These are phyloP conservation scores for Lasius platythorax DNA, from an alignment of 2,888 invertebrate genomes.

Conservation along the genomic window DNA sequence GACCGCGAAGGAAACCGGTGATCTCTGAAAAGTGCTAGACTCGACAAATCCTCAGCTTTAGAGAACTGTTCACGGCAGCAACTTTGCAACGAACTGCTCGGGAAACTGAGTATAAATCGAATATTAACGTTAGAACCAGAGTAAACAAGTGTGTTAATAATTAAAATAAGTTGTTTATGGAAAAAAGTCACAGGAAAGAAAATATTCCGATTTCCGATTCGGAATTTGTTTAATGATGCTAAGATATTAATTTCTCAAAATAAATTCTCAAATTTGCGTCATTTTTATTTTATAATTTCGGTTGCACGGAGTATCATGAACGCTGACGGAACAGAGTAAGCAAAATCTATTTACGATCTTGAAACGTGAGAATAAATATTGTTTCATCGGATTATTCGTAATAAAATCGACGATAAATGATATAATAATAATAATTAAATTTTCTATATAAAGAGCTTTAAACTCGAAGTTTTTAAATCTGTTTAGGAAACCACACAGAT, in stretches of 20 bases:
- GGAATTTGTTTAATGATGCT: not conserved
- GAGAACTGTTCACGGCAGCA: not conserved
- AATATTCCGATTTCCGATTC: not conserved
- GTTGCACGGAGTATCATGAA: slow-evolving; percentile 4
- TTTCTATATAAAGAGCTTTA: not conserved
- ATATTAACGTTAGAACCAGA: not conserved
- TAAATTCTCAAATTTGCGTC: not conserved
- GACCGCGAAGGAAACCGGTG: not conserved
- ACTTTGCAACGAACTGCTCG: not conserved
- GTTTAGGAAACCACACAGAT: not conserved
- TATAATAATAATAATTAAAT: not conserved
- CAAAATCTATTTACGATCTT: slow-evolving; percentile 28
- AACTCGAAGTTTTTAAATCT: not conserved
- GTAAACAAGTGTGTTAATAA: not conserved
- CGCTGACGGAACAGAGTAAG: not conserved
- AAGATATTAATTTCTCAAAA: not conserved
- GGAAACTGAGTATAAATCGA: slow-evolving; percentile 8
- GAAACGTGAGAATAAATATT: not conserved
- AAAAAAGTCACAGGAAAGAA: not conserved
- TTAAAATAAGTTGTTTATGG: not conserved
- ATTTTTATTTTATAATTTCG: not conserved
- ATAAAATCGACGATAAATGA: not conserved
- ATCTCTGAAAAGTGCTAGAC: not conserved
- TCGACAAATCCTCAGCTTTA: not conserved
- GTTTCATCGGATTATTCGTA: not conserved